Base-by-base conservation (phyloP, 2,797 vertebrate species). In the Urophycis tenuis region DNA sequence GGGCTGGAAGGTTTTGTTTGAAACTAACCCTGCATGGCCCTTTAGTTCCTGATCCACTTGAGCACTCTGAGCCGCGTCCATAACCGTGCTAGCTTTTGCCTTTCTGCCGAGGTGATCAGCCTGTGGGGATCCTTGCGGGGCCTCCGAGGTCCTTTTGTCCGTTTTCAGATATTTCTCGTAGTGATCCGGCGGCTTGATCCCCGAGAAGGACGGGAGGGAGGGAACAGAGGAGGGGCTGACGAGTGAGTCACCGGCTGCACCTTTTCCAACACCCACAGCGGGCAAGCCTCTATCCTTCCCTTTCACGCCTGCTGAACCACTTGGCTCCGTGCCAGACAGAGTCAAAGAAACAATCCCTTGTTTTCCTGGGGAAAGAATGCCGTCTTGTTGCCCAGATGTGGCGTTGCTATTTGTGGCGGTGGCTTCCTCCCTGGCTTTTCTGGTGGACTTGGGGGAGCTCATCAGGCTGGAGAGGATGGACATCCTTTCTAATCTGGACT, bases 391-490 rank as follows among this genome's bases (percentile, higher is more conserved):
- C 32, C 34, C 75, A 1, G 87, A 80, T 12, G 81, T 79, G 12
- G 36, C 75, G 7, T 70, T 67, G 53, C 36, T 79, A 41, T 82
- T 85, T 75, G 78, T 71, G 71, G 78, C 33, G 31, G 80, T 30
- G 32, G 79, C n/a, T 83, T 89, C 87, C 78, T 81, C 75, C 81
- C 81, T 33, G 73, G 2, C 36, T 77, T 81, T 93, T 78, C 88
- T 89, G 79, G 81, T 78, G 12, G 76, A 76, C 0, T 77, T 89
- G 32, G 92, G 81, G 22, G 89, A 84, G 14, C 87, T 94, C 49
- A 94, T 84, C 39, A 98, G 89, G 83, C 91, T 94, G 22, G 96
- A 95, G 81, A 98, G 95, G 75, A 99, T 95, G 0, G 97, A 92
- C 67, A 96, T 96, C 87, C 94, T 95, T 83, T 92, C 94, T 60